phyloP scores from a whole-genome alignment of 2,113 vertebrate species.

The Misgurnus anguillicaudatus region DNA sequence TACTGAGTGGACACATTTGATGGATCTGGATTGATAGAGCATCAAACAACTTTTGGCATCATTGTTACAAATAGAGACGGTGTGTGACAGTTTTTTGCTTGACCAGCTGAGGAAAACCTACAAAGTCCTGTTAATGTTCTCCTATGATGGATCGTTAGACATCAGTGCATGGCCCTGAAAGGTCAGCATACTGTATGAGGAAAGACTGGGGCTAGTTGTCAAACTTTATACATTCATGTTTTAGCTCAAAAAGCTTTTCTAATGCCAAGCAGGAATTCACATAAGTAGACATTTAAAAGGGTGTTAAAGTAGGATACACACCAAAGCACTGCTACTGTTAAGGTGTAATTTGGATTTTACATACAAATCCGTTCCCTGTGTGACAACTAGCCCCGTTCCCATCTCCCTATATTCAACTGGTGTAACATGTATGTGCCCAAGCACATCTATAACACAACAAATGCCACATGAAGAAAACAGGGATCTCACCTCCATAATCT shows the following conservation, averaged over 20 bases:
- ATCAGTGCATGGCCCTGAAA: not conserved
- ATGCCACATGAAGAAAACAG: constrained; percentile 29
- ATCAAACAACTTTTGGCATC: constrained; percentile 23
- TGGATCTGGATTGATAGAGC: constrained; percentile 1
- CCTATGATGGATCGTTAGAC: not conserved
- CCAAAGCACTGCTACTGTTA: no score
- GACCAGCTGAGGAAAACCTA: constrained; percentile 8
- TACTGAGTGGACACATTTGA: not conserved
- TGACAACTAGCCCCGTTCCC: no score
- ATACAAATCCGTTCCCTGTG: not conserved
- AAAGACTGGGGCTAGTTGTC: no score
- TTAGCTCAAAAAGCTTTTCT: no score
- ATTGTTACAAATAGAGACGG: not conserved
- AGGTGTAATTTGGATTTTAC: not conserved
- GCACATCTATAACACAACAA: not conserved
- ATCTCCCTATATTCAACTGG: not conserved
- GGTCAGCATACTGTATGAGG: not conserved
- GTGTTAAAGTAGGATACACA: no score
- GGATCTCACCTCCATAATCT: constrained; percentile 52
- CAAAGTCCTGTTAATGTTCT: not conserved
- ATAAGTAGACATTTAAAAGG: no score
- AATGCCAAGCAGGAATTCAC: no score
- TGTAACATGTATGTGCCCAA: not conserved
- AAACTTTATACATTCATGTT: no score
- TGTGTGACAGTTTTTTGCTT: constrained; percentile 10